Evolutionary conservation across 2,888 invertebrate species (phyloP), one percentile per base, ranked within the genome.

Genomic region (Minunthozetes semirufus): DNA sequence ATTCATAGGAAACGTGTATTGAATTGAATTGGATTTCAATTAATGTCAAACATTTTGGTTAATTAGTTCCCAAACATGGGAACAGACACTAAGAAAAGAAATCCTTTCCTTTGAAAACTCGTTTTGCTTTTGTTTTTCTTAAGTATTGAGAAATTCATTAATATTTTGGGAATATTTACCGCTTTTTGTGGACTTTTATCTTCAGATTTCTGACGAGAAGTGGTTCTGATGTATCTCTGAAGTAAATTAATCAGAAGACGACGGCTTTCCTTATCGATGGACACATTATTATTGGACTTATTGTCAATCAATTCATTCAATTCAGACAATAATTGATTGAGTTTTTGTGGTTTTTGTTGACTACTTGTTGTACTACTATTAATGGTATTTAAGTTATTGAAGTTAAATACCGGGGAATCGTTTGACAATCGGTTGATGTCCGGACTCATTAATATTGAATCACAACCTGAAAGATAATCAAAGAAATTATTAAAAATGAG

Each of bases 221-320:
- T 22, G 13, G 27, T 22, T 22, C 11, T 33, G 9, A 29, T 63
- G 22, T 22, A 29, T 33, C 33, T 56, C n/a, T 33, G 15, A 22
- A 68, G n/a, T 6, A 68, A n/a, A 68, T 68, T 46, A 46, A 9
- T 46, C 22, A 68, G 11, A 42, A 68, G 68, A 13, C 68, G 68
- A 46, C 68, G 68, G 8, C 13, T 68, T 19, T 68, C 13, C 11
- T 17, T n/a, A 68, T 68, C 68, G 22, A 46, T 22, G 9, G 13
- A 9, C 17, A 17, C 13, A 38, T 15, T 66, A 66, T 33, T 66
- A 38, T 33, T 66, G 1, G 46, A 22, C 22, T 68, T 38, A 46
- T 42, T 68, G 46, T 68, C 68, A 22, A 38, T 66, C n/a, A 66
- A 66, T 33, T 66, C 38, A 66, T 66, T 68, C 46, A 68, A 46